Percentiles rank a stretch among this genome's conserved stretches.
Conservation (phyloP, 2,888 invertebrate species). For the Orgyia antiqua region DNA sequence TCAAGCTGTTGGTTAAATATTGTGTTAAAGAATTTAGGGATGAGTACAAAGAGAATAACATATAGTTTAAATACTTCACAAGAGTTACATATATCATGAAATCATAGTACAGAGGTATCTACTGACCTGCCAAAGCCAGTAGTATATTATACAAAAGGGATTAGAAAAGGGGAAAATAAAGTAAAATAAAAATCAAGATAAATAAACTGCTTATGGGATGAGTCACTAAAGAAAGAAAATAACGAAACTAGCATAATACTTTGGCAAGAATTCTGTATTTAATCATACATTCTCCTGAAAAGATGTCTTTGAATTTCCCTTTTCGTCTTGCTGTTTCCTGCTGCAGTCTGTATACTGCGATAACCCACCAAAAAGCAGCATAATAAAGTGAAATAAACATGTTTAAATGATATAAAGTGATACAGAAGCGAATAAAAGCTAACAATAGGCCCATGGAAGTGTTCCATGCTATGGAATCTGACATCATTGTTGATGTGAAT, state of each 20-base stretch:
- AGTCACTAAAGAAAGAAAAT: constrained; percentile 46
- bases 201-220: constrained; percentile 29
- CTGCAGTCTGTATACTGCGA: constrained; percentile 87
- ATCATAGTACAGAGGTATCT: too few species aligned
- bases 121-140: too few species aligned
- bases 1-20: too few species aligned
- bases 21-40: too few species aligned
- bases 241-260: constrained; percentile 67
- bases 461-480: constrained; percentile 56
- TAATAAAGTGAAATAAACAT: constrained; percentile 75
- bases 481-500: constrained; percentile 41
- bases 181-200: constrained; percentile 16
- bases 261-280: constrained; percentile 66
- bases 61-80: too few species aligned
- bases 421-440: constrained; percentile 65
- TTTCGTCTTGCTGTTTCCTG: constrained; percentile 88
- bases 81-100: too few species aligned
- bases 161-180: constrained; percentile 25
- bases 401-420: constrained; percentile 71
- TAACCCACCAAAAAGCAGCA: constrained; percentile 82
- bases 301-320: constrained; percentile 91
- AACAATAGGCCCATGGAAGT: constrained; percentile 63
- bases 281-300: constrained; percentile 90
- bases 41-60: too few species aligned
- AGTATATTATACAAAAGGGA: too few species aligned